Base-by-base conservation (phyloP, 2,113 vertebrate genomes). In the Erythrolamprus reginae region DNA sequence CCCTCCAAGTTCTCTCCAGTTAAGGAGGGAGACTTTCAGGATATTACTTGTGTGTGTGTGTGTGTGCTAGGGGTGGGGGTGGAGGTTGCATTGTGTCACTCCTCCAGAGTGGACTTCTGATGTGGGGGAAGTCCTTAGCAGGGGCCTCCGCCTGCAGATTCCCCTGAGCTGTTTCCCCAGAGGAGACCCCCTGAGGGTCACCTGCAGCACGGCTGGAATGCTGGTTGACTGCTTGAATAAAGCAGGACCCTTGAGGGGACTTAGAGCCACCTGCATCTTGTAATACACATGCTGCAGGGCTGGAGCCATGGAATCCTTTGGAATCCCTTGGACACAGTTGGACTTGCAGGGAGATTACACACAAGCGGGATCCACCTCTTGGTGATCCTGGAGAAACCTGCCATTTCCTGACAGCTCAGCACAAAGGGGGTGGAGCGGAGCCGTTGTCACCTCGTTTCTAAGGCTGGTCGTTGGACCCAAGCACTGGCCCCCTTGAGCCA, bases 371-470 rank as follows among this genome's bases (percentile, higher is more conserved):
- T 97, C 97, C 97, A 94, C 92, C 0, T 12, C 93, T 38, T 77
- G 95, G 94, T 95, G 96, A 95, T 96, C 97, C 95, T 88, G 89
- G 96, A 97, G 96, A 97, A 97, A 96, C 95, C 97, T 95, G 96
- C 96, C 94, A 55, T 92, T 87, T 92, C 90, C 96, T 51, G 89
- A 95, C 95, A 96, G 97, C 96, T 97, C 97, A 95, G 96, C 88
- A 90, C 92, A 97, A 97, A 97, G 96, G 94, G 93, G 94, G 89
- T 45, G 4, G 10, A 56, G 9, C 93, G 94, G 91, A 96, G 97
- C 97, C 97, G 93, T 97, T 97, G 95, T 97, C 97, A 97, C 97
- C 97, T 95, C 97, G 94, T 97, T 97, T 97, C 95, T 89, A 96
- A 94, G 94, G 94, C 94, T 86, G 48, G 48, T 26, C 77, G 90